These are phyloP conservation scores for Caenorhabditis sp. DNA, from an alignment of 2,888 invertebrate species.

Conservation along the genomic window DNA sequence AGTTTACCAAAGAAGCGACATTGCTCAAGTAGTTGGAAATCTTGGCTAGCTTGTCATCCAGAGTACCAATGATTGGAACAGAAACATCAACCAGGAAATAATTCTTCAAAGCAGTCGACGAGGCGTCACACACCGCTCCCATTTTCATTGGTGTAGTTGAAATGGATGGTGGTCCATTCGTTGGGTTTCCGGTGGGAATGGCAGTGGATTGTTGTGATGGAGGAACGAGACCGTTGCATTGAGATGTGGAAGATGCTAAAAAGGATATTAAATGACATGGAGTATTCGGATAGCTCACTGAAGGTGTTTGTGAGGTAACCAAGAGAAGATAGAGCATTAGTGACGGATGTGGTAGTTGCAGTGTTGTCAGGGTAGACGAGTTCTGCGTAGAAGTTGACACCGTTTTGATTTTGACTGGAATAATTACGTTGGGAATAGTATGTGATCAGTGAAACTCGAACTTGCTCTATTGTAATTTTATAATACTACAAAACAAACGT, in stretches of 20 bases:
- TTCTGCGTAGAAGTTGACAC: constrained; percentile 57
- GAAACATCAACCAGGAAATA: constrained; percentile 62
- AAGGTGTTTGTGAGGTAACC: constrained; percentile 48
- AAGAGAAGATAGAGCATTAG: constrained; percentile 3
- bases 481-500: too few species aligned
- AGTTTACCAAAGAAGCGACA: constrained; percentile 29
- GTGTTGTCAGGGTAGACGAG: constrained; percentile 35
- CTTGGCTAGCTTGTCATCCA: constrained; percentile 50
- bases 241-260: constrained; percentile 46
- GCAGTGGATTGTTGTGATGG: background rate
- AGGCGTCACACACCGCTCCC: constrained; percentile 46
- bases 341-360: constrained; percentile 17
- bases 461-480: too few species aligned
- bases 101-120: constrained; percentile 26
- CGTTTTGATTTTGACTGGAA: constrained; percentile 45
- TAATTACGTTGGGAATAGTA: too few species aligned
- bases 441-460: too few species aligned
- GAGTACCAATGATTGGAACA: constrained; percentile 56
- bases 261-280: too few species aligned
- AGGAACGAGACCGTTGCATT: constrained; percentile 52
- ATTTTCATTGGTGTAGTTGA: constrained; percentile 16
- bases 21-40: constrained; percentile 30
- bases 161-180: background rate
- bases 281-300: constrained; percentile 16
- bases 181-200: background rate